Evolutionary conservation across 2,888 invertebrate genomes (phyloP), one percentile per base, ranked within the genome.

Genomic region (Eupelmus urozonus): DNA sequence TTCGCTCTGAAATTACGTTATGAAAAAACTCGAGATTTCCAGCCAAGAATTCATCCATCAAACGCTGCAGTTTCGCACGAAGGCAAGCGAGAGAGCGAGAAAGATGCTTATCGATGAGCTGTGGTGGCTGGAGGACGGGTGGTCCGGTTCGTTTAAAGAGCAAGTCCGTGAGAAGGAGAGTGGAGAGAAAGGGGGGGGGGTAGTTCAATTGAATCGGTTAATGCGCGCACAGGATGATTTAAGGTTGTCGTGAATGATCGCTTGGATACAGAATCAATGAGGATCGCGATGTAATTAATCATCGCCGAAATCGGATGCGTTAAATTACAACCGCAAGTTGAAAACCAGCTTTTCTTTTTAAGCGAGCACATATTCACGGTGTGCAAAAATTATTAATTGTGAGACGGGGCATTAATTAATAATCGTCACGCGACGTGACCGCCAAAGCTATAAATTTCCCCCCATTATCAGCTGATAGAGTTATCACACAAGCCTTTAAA

Each of bases 101-200:
- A 25, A 55, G 66, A 77, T 72, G 57, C 27, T 34, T 72, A 77
- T 72, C 77, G 72, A 67, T 62, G 62, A 18, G 53, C 53, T 40
- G 25, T 23, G 16, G 59, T 29, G 62, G 59, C 49, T 62, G 59
- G n/a, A 29, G 25, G 59, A 70, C 74, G 74, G 78, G 74, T 74
- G 78, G 74, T 78, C 78, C 70, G 23, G 59, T 66, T 74, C 63
- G 55, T 72, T 73, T 45, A 34, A 74, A 67, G 59, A 53, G 51
- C 51, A 13, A n/a, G 7, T 13, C 7, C 18, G 34, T 18, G 27
- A 25, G 45, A 11, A 7, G 34, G 13, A n/a, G 62, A 53, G 29
- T 13, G 40, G 67, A 34, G 42, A 42, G 7, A 29, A 25, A 18
- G 40, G 25, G 1, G 9, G 23, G 59, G 18, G n/a, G 9, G 34